Evolutionary conservation across 1,140 invertebrate species (phyloP), one percentile per base, ranked within the genome.

Genomic region (Brachionus manjavacas): DNA sequence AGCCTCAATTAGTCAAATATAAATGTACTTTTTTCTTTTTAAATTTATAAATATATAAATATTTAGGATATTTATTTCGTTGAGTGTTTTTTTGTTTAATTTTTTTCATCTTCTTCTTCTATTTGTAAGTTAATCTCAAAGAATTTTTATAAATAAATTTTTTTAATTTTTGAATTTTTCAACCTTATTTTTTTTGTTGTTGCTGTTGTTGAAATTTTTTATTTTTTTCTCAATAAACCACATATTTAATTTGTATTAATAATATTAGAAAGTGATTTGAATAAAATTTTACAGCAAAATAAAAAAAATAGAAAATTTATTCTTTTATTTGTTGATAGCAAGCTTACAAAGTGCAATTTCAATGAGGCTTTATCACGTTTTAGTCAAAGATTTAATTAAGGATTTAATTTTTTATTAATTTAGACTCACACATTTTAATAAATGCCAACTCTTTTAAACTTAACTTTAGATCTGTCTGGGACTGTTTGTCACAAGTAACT

Each of bases 81-180:
- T 72, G 6, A 55, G 14, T 55, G 14, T 55, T n/a, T 20, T 55
- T 55, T 20, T 4, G 23, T 55, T 55, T 20, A n/a, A n/a, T 20
- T 55, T 25, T 2, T 1, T 23, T 55, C 23, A 23, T 12, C 39
- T 11, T 23, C 28, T 11, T 28, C 23, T 31, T 11, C 35, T 72
- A 39, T 16, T 72, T 72, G 68, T 72, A 72, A 72, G 68, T 72
- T 72, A 72, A 72, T 72, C 68, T 72, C 16, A 41, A 72, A 72
- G 68, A 72, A 72, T 55, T 55, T 55, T 60, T 60, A 60, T 60
- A 60, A 60, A 60, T 60, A 60, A 60, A 60, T 20, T 23, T 60
- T 60, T 60, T 23, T 9, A 23, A 9, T 60, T 55, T 55, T 55
- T 55, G 52, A 55, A 16, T 20, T 60, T 60, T 60, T 20, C 9